Base-by-base conservation (phyloP, 2,797 vertebrate species). In the Babyrousa celebensis region DNA sequence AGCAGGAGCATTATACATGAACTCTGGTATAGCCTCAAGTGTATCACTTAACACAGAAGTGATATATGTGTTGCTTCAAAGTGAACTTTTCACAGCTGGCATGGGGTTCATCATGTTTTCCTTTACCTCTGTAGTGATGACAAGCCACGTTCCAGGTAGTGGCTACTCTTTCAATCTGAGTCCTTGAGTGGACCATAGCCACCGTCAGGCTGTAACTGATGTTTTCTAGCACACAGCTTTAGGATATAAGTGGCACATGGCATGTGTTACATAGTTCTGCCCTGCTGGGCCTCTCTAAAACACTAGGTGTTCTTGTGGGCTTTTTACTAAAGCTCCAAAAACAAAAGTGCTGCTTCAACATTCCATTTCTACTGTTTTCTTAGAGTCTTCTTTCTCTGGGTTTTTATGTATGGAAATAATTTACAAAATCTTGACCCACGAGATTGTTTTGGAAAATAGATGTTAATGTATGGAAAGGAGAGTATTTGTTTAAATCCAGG, bases 361-460 rank as follows among this genome's bases (percentile, higher is more conserved):
- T 82, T 20, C 58, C 32, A 65, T 36, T 80, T 74, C 43, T 85
- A 70, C 32, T 74, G 5, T 87, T 90, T 60, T 54, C 14, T 36
- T 36, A 56, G 16, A 18, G 29, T 74, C 5, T 71, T 77, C 48
- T 78, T 78, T 83, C 65, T 92, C 25, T 89, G 18, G 52, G 23
- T 71, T 96, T 91, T 79, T 71, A 15, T 17, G 3, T 71, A 93
- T 74, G 48, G 20, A 82, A 83, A 74, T 70, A 65, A 29, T 84
- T 88, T 54, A 96, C 32, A 95, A 78, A 89, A 77, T 67, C 74
- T 89, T 84, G 32, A 80, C 52, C 43, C 52, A 63, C 5, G 67
- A 40, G 5, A 21, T 94, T 96, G 63, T 89, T 94, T 89, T 78
- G 40, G 91, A 88, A 18, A 7, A 90, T 40, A 32, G 80, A 25